Base-by-base conservation (phyloP, 2,113 vertebrate genomes). In the Mormyrus lacerda region DNA sequence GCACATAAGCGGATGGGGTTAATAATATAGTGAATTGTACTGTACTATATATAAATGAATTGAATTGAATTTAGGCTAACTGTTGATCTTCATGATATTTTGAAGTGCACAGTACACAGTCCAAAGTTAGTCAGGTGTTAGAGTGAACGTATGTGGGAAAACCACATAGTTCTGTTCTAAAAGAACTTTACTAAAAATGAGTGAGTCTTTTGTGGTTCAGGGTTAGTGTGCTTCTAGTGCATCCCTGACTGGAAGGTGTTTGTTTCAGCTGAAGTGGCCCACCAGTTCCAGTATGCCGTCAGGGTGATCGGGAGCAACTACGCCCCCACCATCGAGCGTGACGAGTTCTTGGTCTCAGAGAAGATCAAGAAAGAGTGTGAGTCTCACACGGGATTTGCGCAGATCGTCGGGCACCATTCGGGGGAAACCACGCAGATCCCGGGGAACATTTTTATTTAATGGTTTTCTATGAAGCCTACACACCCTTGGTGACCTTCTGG, bases 291-390 rank as follows among this genome's bases (percentile, higher is more conserved):
- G 94, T 99, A 99, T 48, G 98, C 98, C 0, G 98, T 99, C 24
- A 95, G 98, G 88, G 98, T 99, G 90, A 98, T 99, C n/a, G 98
- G 98, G 92, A 99, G 98, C 91, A 99, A 99, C 95, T 99, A 98
- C 86, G 98, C 98, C 86, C 98, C 98, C 44, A 99, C 97, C 0
- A 98, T 99, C 65, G 98, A 99, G 88, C 95, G 98, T 86, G 98
- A 99, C 87, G 98, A 99, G 94, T 99, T 99, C 94, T 96, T 99
- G 89, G 98, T 99, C 69, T 97, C 97, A 0, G 98, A 99, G 94
- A 99, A 99, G 94, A 99, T 99, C 93, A 99, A 99, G 94, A 99
- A 99, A 94, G 98, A 99, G 91, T 88, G 98, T 99, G 95, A 91
- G 98, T 97, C n/a, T 55, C 4, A 8, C 10, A 24, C 24, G 27